Conservation (phyloP, 2,113 vertebrate genomes). For the Cyprinodon tularosa region DNA sequence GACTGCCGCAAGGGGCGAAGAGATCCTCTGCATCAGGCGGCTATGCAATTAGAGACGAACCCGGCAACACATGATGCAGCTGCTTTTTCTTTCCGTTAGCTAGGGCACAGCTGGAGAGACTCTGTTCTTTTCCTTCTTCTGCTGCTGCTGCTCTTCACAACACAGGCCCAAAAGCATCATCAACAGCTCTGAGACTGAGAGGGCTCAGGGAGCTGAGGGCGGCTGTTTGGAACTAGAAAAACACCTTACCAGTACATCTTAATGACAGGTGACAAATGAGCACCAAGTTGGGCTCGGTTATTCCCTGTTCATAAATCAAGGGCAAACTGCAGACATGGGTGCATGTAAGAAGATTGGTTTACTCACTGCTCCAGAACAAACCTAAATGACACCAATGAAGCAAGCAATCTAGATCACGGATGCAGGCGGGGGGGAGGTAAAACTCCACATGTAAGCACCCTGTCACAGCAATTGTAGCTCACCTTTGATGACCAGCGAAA, state of each 20-base stretch:
- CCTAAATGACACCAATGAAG: constrained; percentile 73
- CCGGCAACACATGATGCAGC: constrained; percentile 39
- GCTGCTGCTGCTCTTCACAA: constrained; percentile 27
- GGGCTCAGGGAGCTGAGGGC: constrained; percentile 30
- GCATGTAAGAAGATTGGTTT: constrained; percentile 76
- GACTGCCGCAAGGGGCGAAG: constrained; percentile 36
- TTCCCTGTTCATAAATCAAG: constrained; percentile 73
- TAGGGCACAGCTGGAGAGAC: constrained; percentile 36
- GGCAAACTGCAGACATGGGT: constrained; percentile 71
- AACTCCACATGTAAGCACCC: constrained; percentile 62
- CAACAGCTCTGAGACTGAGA: constrained; percentile 28
- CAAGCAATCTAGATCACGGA: constrained; percentile 66
- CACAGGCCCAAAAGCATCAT: constrained; percentile 31
- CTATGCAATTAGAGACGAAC: constrained; percentile 52
- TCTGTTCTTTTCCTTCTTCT: constrained; percentile 19
- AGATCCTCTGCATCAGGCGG: constrained; percentile 43
- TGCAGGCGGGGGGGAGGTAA: constrained; percentile 43
- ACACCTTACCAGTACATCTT: constrained; percentile 74
- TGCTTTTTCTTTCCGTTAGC: constrained; percentile 21
- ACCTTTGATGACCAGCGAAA: constrained; percentile 57
- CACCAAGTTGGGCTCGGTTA: constrained; percentile 64
- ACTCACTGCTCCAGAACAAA: constrained; percentile 77
- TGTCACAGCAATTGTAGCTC: constrained; percentile 59
- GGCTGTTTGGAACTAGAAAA: constrained; percentile 66
- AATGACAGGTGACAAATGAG: constrained; percentile 78